A percentile compares a stretch with the other conserved stretches of the same genome.
Evolutionary conservation across 2,113 vertebrate species (phyloP).

Genomic region (Prionailurus bengalensis): DNA sequence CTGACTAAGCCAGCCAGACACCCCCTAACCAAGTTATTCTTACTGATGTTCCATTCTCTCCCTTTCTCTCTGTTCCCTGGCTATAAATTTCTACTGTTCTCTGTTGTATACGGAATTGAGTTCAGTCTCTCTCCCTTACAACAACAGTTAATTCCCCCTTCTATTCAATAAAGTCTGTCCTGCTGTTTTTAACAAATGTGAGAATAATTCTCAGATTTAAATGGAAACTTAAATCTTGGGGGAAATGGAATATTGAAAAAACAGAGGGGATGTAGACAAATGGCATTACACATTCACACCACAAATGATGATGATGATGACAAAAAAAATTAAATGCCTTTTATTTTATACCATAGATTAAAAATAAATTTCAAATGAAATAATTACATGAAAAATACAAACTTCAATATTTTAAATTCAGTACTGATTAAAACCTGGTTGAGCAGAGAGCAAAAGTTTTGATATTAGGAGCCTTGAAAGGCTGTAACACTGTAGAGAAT

Average conservation of each 20-base stretch:
- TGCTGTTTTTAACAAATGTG: not conserved
- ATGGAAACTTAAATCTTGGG: not conserved
- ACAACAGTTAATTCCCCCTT: not conserved
- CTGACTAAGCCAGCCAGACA: not conserved
- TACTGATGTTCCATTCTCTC: not conserved
- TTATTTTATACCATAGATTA: not conserved
- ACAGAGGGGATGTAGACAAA: not conserved
- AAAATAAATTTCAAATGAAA: slow-evolving; percentile 44
- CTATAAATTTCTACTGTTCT: not conserved
- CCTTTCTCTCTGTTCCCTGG: not conserved
- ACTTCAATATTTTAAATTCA: not conserved
- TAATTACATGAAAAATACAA: not conserved
- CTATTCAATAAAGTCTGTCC: not conserved
- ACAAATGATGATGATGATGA: not conserved
- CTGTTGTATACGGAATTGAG: not conserved
- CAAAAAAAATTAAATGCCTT: not conserved
- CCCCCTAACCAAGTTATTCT: not conserved
- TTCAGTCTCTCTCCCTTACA: not conserved
- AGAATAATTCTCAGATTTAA: not conserved
- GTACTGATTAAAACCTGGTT: not conserved
- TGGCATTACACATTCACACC: not conserved
- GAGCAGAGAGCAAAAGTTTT: not conserved
- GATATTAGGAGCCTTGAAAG: not conserved
- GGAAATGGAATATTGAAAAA: not conserved
- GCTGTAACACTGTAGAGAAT: not conserved